Conservation (phyloP, 2,797 vertebrate species). For the Ambastaia sidthimunki region DNA sequence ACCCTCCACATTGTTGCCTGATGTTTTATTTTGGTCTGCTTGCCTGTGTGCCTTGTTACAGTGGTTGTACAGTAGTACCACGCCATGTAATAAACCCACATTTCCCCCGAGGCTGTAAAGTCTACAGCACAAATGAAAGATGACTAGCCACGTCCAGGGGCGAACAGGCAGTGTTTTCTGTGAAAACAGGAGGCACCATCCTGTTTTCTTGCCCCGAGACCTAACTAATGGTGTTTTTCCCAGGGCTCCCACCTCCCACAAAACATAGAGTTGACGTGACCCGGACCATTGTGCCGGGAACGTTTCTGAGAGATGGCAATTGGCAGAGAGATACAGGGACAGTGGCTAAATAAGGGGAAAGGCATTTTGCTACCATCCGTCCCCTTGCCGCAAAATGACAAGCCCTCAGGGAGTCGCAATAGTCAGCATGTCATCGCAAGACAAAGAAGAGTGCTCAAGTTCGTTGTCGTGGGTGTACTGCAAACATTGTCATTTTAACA, state of each 20-base stretch:
- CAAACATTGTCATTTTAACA: conserved; percentile 43
- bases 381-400: conserved; percentile 41
- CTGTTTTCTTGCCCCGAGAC: conserved; percentile 49
- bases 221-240: conserved; percentile 56
- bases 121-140: conserved; percentile 41
- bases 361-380: conserved; percentile 22
- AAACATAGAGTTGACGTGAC: conserved; percentile 39
- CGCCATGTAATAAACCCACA: conserved; percentile 33
- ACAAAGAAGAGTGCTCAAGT: conserved; percentile 36
- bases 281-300: conserved; percentile 29
- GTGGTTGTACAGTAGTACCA: conserved; percentile 21
- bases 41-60: conserved; percentile 9
- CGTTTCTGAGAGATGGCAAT: conserved; percentile 46
- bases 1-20: conserved; percentile 25
- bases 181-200: conserved; percentile 34
- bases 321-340: conserved; percentile 39
- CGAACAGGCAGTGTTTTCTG: conserved; percentile 47
- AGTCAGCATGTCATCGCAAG: conserved; percentile 52
- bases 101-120: conserved; percentile 38
- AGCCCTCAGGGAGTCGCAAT: conserved; percentile 49
- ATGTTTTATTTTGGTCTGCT: conserved; percentile 19
- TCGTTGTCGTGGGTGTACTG: conserved; percentile 14
- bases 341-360: conserved; percentile 47
- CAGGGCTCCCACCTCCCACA: conserved; percentile 35
- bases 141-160: conserved; percentile 38